phyloP scores from a whole-genome alignment of 2,888 invertebrate genomes.

The Gnatocerus cornutus region DNA sequence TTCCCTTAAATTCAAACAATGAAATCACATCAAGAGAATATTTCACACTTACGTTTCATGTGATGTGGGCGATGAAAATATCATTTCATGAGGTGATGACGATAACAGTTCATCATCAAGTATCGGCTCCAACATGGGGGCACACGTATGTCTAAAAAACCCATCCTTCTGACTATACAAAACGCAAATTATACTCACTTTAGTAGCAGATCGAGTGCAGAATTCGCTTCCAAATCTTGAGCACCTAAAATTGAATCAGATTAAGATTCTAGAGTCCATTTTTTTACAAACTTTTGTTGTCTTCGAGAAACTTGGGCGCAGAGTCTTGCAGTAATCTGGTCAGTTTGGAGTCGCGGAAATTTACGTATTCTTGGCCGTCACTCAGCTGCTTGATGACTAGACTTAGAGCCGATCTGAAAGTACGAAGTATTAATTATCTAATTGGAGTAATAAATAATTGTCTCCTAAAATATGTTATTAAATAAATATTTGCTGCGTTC shows the following conservation, averaged over 20 bases:
- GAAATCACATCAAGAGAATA: no score
- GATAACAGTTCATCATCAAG: neutral
- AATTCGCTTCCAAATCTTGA: no score
- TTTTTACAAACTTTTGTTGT: conserved; percentile 7
- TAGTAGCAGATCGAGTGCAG: no score
- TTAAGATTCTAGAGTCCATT: no score
- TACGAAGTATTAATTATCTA: no score
- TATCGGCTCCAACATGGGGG: neutral
- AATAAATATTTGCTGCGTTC: neutral
- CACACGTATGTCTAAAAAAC: neutral
- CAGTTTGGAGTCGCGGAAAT: conserved; percentile 84
- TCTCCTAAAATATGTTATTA: no score
- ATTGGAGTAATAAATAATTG: neutral
- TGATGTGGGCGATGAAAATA: no score
- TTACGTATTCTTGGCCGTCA: conserved; percentile 73
- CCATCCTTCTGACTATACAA: neutral
- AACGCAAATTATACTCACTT: no score
- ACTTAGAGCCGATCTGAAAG: conserved; percentile 76
- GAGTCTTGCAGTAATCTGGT: conserved; percentile 90
- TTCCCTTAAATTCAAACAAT: neutral
- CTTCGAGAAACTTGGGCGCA: conserved; percentile 65
- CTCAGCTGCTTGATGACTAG: conserved; percentile 88
- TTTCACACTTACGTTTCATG: no score
- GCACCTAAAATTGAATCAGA: no score
- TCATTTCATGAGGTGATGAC: neutral